Evolutionary conservation across 2,797 vertebrate species (phyloP).

Genomic region (Mormyrops attenuatus): DNA sequence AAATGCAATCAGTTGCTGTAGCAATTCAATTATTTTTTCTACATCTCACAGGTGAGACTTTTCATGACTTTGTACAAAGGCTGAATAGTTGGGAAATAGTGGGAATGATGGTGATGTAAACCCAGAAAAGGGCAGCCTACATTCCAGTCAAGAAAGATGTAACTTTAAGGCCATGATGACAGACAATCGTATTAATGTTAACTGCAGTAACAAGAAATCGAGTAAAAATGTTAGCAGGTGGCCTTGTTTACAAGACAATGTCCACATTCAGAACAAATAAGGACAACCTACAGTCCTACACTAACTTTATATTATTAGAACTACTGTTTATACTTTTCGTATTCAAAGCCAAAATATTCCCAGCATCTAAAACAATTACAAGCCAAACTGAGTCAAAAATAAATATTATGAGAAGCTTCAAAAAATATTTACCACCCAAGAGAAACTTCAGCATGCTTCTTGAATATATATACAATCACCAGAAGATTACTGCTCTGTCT

Average conservation of each 20-base stretch:
- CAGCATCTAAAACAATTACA: background rate
- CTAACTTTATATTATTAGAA: background rate
- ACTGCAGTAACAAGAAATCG: background rate
- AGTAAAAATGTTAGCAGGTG: conserved; percentile 43
- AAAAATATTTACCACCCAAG: background rate
- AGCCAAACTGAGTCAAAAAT: background rate
- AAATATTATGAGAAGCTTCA: background rate
- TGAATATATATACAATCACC: background rate
- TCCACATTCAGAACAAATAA: conserved; percentile 31
- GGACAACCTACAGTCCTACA: background rate
- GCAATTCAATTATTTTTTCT: background rate
- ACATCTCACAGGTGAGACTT: background rate
- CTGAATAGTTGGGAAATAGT: background rate
- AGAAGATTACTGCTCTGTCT: background rate
- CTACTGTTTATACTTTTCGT: background rate
- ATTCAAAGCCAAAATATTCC: conserved; percentile 18
- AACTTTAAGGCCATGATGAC: background rate
- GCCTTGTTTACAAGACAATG: conserved; percentile 29
- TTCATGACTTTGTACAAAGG: background rate
- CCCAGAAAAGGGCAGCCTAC: background rate
- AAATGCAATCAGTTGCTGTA: background rate
- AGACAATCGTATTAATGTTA: background rate
- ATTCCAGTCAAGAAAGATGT: background rate
- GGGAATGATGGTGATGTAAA: background rate
- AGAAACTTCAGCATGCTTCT: conserved; percentile 4